Evolutionary conservation across 1,140 invertebrate species (phyloP), one percentile per base, ranked within the genome.

Genomic region (Danaus melanippus): DNA sequence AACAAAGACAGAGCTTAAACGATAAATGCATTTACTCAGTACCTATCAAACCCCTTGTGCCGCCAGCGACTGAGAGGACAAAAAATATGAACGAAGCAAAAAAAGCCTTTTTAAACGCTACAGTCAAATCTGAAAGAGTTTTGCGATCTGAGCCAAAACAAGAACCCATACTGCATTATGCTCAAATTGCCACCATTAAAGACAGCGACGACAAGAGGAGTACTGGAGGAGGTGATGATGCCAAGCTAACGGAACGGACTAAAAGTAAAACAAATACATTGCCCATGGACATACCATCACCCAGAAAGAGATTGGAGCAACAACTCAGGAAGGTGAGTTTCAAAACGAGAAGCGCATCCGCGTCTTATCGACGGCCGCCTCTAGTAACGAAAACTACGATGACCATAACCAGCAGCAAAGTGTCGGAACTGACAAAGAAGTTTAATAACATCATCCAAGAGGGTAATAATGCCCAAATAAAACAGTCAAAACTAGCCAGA

Each of bases 391-490:
- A 83, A 71, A 85, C 78, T 56, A 85, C 76, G n/a, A 77, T 88
- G 62, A 87, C 84, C 21, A 77, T 89, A 61, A 76, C 80, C 42
- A 86, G 79, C 50, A 89, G 67, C 58, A 88, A 87, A 65, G 89
- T 90, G 1, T 86, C 88, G 32, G 84, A 89, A 67, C 62, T 90
- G 17, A 89, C 89, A 2, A 87, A 87, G 60, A 89, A 89, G 66
- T 90, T 89, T 65, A 89, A 90, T 66, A 74, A 88, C 63, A 71
- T 89, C 68, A 77, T 84, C 17, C 77, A 68, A 58, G 82, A 87
- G 21, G 61, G 67, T 52, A 65, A 71, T 50, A 83, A 76, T 41
- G 73, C 69, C 8, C 55, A 62, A 12, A 61, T 84, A 8, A 86
- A 83, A 55, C 81, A 86, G 56, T 74, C 83, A 8, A 87, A 85